These are phyloP conservation scores for Stegostoma tigrinum DNA, from an alignment of 2,113 vertebrate genomes.

Conservation along the genomic window DNA sequence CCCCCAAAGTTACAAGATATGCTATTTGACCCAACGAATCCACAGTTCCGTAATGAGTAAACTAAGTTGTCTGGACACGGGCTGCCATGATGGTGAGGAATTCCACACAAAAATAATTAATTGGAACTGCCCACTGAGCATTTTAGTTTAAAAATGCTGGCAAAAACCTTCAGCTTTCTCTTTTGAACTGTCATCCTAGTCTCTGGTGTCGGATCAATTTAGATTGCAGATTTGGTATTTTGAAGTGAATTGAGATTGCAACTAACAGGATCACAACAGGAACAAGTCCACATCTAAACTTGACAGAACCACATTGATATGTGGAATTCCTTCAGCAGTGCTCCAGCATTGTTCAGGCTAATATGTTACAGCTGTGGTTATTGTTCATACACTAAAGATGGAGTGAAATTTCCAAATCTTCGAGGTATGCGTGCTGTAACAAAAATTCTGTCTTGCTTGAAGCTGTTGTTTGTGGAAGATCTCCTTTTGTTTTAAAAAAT, in stretches of 20 bases:
- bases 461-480: background rate
- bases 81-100: background rate
- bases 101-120: too few relatives aligned
- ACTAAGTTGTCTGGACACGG: background rate
- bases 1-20: background rate
- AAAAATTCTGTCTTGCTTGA: background rate
- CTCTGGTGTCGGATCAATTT: background rate
- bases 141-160: background rate
- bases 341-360: background rate
- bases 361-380: background rate
- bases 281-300: background rate
- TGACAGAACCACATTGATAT: too few relatives aligned
- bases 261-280: background rate
- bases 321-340: background rate
- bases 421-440: background rate
- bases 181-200: background rate
- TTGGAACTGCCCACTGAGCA: background rate
- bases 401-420: background rate
- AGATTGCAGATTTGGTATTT: background rate
- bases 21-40: background rate
- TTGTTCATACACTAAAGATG: background rate
- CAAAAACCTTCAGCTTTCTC: background rate
- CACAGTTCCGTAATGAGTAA: background rate
- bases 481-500: background rate
- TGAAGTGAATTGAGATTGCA: background rate